Percentiles rank a stretch among this genome's conserved stretches.
Conservation (phyloP, 2,888 invertebrate species). For the Macrosiphum euphorbiae region DNA sequence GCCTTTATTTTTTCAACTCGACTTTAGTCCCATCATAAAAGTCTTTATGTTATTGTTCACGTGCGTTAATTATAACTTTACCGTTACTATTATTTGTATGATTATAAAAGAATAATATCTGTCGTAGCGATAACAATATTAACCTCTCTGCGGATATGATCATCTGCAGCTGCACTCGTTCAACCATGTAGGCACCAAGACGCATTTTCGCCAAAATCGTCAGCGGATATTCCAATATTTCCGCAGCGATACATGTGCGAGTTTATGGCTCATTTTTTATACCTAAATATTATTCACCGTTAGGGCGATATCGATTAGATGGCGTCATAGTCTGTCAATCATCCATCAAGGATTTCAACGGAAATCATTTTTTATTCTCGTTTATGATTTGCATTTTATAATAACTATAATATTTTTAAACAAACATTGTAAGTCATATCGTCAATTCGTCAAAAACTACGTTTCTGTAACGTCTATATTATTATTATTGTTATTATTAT, state of each 20-base stretch:
- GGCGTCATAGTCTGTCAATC: neutral
- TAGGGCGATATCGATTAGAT: neutral
- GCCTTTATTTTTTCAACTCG: too few species aligned
- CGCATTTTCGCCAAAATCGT: neutral
- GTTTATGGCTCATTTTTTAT: constrained; percentile 1
- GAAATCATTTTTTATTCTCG: neutral
- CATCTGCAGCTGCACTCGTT: neutral
- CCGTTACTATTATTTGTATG: neutral
- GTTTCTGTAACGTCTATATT: neutral
- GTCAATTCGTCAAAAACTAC: neutral
- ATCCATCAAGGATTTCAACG: neutral
- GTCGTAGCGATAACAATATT: neutral
- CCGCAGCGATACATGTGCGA: neutral
- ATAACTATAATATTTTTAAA: neutral
- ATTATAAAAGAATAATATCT: neutral
- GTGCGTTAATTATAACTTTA: neutral
- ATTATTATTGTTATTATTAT: neutral
- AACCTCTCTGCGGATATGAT: neutral
- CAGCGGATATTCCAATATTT: neutral
- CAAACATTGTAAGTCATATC: neutral
- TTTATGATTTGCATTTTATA: neutral
- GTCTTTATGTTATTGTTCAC: neutral
- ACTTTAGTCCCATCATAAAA: too few species aligned
- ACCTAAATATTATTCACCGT: neutral
- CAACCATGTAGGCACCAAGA: neutral